Conservation (phyloP, 2,113 vertebrate species). For the Rhabdornis inornatus region DNA sequence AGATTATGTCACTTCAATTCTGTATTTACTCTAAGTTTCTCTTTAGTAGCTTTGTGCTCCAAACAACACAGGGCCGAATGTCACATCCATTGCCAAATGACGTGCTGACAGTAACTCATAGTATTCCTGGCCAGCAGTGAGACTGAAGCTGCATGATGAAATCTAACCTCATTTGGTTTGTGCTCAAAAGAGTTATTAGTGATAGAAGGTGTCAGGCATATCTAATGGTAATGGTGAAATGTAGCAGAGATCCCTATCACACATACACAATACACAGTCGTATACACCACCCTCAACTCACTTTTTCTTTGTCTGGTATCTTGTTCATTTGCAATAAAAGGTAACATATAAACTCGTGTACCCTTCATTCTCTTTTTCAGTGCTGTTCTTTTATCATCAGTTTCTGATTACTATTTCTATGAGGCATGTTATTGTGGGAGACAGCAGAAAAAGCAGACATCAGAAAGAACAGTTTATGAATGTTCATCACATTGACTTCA, state of each 20-base stretch:
- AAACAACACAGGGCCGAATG: fast-evolving
- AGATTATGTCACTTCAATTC: not conserved
- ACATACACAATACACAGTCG: not conserved
- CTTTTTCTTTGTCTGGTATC: not conserved
- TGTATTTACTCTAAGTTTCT: not conserved
- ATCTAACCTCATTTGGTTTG: not conserved
- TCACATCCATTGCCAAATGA: not conserved
- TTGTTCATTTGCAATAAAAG: not conserved
- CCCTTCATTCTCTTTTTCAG: not conserved
- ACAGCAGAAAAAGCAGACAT: not conserved
- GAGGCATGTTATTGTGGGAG: not conserved
- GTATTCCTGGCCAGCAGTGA: not conserved
- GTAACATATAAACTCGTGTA: not conserved
- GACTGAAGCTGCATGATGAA: not conserved
- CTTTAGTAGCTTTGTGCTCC: not conserved
- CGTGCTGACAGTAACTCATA: not conserved
- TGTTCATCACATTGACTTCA: not conserved
- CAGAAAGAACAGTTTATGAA: not conserved
- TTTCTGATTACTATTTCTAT: not conserved
- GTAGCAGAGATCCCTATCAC: not conserved
- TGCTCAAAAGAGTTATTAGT: not conserved
- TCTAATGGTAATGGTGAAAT: not conserved
- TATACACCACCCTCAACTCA: not conserved
- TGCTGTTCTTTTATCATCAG: not conserved
- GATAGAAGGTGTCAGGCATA: not conserved